A percentile compares a stretch with the other conserved stretches of the same genome.
These are phyloP conservation scores for Nerophis ophidion DNA, from an alignment of 2,113 vertebrate species.

Conservation along the genomic window DNA sequence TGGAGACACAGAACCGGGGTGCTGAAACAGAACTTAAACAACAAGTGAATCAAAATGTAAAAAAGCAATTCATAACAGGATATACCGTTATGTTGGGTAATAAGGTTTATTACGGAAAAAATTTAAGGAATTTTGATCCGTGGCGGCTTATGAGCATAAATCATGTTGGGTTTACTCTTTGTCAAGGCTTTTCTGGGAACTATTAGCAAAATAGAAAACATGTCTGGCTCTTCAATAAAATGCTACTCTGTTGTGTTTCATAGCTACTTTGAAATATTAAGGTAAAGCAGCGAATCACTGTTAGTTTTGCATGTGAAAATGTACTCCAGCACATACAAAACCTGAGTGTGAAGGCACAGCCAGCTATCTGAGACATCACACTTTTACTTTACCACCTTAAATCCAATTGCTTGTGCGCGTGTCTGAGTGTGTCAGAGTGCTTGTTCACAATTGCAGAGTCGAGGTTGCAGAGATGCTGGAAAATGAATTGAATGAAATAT, in stretches of 20 bases:
- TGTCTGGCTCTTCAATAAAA: not conserved
- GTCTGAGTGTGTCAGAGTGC: constrained; percentile 39
- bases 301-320: constrained; percentile 8
- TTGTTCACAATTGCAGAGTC: constrained; percentile 47
- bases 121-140: no score
- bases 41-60: no score
- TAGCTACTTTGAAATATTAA: no score
- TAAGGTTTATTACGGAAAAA: no score
- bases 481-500: constrained; percentile 36
- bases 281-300: not conserved
- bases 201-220: not conserved
- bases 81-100: no score
- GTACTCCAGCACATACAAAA: constrained; percentile 16
- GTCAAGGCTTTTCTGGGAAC: not conserved
- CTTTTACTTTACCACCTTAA: constrained; percentile 36
- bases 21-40: no score
- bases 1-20: no score
- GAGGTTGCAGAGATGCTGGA: constrained; percentile 19
- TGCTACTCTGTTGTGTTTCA: no score
- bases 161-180: not conserved
- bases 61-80: no score
- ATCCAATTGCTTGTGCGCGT: constrained; percentile 26
- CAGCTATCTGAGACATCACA: constrained; percentile 39
- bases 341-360: constrained; percentile 35
- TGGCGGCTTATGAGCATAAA: no score